Base-by-base conservation (phyloP, 2,113 vertebrate genomes). In the Equus przewalskii region DNA sequence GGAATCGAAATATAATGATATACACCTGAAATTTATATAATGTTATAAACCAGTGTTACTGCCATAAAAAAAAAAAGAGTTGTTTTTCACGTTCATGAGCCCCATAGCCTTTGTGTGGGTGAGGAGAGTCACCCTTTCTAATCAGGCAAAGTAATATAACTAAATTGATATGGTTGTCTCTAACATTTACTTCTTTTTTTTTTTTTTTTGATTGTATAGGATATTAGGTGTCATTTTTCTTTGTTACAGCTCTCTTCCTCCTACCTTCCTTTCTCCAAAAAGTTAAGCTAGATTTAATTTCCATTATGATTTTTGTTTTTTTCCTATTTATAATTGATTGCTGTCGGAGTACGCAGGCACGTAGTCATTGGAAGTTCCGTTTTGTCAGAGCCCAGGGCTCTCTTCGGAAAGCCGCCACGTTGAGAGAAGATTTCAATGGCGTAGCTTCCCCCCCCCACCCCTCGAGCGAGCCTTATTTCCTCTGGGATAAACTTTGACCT, bases 401-500 rank as follows among this genome's bases (percentile, higher is more conserved):
- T 22, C 67, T 18, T 36, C 26, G n/a, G 72, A 83, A 44, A 41
- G 21, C 67, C 73, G 46, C 62, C 13, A 3, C 41, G 10, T 79
- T 22, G 46, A 70, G 86, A 70, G 44, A 92, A 73, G 78, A 67
- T 79, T 44, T 33, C 85, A 54, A 5, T 69, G 9, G 91, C 92
- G 10, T 56, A 12, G 46, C 69, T 96, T 89, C 97, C 97, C 97
- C 79, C 36, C 36, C 36, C 36, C 36, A 41, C 36, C 36, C 36
- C 36, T 41, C 36, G 41, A 13, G 33, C 44, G 79, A 96, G 33
- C n/a, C 65, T 15, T 13, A 30, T 70, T 95, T 73, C 65, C 72
- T 72, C 33, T 97, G 46, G 96, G 97, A 56, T 98, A 62, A 62
- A 51, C 72, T 12, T 73, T 28, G 60, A 85, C 87, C 94, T 96